A percentile compares a stretch with the other conserved stretches of the same genome.
phyloP scores from a whole-genome alignment of 2,797 vertebrate species.

The Spinus pinus region DNA sequence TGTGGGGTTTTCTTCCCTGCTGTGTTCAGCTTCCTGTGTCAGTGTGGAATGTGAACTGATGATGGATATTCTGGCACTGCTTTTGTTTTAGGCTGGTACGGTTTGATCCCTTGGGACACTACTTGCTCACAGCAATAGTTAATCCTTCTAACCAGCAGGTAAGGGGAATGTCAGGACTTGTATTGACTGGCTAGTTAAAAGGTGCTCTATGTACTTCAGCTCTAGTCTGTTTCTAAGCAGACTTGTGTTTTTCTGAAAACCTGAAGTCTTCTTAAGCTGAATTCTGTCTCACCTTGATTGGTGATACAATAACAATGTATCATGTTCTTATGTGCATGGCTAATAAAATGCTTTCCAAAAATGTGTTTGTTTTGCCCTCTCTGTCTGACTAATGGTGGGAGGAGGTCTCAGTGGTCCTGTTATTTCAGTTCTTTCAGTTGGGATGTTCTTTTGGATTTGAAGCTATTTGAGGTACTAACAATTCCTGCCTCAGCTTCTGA shows the following conservation, averaged over 20 bases:
- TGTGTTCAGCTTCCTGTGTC: background rate
- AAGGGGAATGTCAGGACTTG: slow-evolving; percentile 22
- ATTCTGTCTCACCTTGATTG: background rate
- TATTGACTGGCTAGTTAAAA: background rate
- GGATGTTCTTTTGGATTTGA: background rate
- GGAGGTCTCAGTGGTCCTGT: background rate
- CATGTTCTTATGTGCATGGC: background rate
- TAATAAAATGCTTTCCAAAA: background rate
- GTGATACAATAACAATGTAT: background rate
- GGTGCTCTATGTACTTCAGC: background rate
- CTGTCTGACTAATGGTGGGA: background rate
- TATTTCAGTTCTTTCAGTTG: background rate
- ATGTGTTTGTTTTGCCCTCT: background rate
- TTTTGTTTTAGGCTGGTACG: slow-evolving; percentile 88
- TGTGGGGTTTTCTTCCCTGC: background rate
- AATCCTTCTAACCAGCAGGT: slow-evolving; percentile 99
- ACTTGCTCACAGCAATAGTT: slow-evolving; percentile 96
- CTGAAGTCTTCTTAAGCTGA: background rate
- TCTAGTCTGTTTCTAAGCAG: background rate
- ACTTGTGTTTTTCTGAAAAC: background rate
- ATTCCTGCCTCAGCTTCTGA: background rate
- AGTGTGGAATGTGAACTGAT: background rate
- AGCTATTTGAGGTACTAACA: background rate
- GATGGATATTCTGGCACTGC: background rate
- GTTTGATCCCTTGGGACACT: slow-evolving; percentile 97